These are phyloP conservation scores for Spilogale gracilis DNA, from an alignment of 2,113 vertebrate genomes.

Conservation along the genomic window DNA sequence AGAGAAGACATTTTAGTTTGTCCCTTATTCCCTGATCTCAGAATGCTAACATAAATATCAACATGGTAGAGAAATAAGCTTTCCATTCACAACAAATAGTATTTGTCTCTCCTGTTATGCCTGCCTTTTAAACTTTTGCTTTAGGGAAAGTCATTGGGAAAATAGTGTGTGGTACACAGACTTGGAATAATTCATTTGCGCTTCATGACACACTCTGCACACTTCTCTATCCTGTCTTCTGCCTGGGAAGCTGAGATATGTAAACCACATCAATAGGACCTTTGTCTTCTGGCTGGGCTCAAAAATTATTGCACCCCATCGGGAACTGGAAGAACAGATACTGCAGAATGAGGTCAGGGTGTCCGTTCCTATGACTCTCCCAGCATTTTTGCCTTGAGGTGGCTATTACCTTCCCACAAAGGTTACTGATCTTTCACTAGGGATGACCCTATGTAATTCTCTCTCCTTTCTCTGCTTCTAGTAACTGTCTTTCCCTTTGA, in stretches of 20 bases:
- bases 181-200: background rate
- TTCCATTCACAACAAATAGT: background rate
- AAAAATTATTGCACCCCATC: background rate
- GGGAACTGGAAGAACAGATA: background rate
- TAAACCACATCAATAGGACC: background rate
- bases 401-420: background rate
- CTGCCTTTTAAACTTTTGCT: background rate
- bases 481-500: background rate
- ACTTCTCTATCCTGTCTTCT: background rate
- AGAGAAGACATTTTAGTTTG: background rate
- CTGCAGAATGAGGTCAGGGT: background rate
- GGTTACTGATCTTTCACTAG: background rate
- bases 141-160: background rate
- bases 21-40: background rate
- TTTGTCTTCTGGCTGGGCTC: background rate
- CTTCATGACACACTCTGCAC: background rate
- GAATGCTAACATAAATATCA: background rate
- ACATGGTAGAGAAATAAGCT: background rate
- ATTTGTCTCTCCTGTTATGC: background rate
- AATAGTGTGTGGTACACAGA: background rate
- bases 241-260: background rate
- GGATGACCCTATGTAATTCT: background rate
- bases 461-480: background rate
- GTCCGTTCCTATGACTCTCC: background rate
- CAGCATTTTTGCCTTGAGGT: background rate